Percentiles rank a stretch among this genome's conserved stretches.
Conservation (phyloP, 2,113 vertebrate species). For the Amphiprion ocellaris region DNA sequence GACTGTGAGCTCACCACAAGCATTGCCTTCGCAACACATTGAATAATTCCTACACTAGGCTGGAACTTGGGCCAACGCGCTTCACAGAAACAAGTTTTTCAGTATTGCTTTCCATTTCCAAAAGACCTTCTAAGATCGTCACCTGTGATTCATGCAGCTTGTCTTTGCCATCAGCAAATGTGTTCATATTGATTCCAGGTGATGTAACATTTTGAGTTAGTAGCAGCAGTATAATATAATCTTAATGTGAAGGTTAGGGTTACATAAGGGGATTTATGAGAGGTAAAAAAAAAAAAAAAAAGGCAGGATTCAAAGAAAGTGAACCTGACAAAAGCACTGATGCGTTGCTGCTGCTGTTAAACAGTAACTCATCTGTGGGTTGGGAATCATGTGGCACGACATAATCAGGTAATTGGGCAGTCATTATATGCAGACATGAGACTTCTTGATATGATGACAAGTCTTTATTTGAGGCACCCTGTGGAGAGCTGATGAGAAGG, state of each 20-base stretch:
- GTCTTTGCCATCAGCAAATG: slow-evolving; percentile 40
- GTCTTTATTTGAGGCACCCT: slow-evolving; percentile 49
- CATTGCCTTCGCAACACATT: slow-evolving; percentile 66
- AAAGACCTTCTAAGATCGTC: slow-evolving; percentile 18
- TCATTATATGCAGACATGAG: slow-evolving; percentile 33
- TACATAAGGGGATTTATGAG: slow-evolving; percentile 57
- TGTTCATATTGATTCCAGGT: slow-evolving; percentile 52
- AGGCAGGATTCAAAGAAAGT: slow-evolving; percentile 26
- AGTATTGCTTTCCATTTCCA: slow-evolving; percentile 30
- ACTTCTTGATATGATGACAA: slow-evolving; percentile 33
- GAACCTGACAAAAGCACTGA: slow-evolving; percentile 5
- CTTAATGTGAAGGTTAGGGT: slow-evolving; percentile 49
- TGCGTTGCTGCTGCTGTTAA: slow-evolving; percentile 5
- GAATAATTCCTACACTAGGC: slow-evolving; percentile 71
- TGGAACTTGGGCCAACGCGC: slow-evolving; percentile 36
- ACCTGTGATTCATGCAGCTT: slow-evolving; percentile 29
- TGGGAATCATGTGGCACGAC: slow-evolving; percentile 14
- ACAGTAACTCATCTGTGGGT: not conserved
- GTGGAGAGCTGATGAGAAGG: slow-evolving; percentile 56
- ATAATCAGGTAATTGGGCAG: slow-evolving; percentile 35
- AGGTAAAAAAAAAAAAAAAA: slow-evolving; percentile 16
- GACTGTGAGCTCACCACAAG: slow-evolving; percentile 69
- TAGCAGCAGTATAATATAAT: slow-evolving; percentile 48
- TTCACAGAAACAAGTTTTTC: slow-evolving; percentile 42
- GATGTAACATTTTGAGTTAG: slow-evolving; percentile 54